These are phyloP conservation scores for Aegotheles bennettii DNA, from an alignment of 2,113 vertebrate species.

Conservation along the genomic window DNA sequence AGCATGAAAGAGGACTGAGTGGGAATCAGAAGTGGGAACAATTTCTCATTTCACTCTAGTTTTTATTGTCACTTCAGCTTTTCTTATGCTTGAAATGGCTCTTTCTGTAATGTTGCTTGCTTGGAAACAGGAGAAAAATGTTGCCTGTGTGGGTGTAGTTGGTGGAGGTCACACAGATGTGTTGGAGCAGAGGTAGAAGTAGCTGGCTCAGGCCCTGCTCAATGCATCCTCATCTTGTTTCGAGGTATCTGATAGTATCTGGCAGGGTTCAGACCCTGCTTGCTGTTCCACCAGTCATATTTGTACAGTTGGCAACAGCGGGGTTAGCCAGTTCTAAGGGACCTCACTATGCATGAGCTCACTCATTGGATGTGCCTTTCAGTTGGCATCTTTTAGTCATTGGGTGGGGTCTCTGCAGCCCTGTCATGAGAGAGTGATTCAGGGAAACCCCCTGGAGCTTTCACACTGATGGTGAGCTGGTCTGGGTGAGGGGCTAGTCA, in stretches of 20 bases:
- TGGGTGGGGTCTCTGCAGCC: not conserved
- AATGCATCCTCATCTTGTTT: not conserved
- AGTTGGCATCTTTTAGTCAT: not conserved
- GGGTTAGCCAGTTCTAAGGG: not conserved
- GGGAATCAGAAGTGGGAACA: conserved; percentile 25
- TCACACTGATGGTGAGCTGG: not conserved
- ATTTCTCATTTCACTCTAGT: not conserved
- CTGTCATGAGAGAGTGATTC: not conserved
- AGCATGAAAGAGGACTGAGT: conserved; percentile 17
- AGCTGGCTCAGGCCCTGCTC: not conserved
- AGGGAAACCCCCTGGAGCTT: not conserved
- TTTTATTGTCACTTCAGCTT: conserved; percentile 21
- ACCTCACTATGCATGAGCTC: fast-evolving
- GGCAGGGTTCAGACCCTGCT: not conserved
- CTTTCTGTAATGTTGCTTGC: not conserved
- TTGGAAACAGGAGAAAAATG: fast-evolving
- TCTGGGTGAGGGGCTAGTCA: not conserved
- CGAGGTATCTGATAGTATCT: not conserved
- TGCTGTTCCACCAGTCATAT: not conserved
- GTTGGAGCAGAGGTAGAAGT: not conserved
- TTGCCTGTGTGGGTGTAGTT: not conserved
- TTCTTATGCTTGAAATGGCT: not conserved
- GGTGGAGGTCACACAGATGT: fast-evolving
- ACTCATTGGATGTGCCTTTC: not conserved
- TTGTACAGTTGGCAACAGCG: not conserved